Percentiles rank a stretch among this genome's conserved stretches.
Evolutionary conservation across 2,888 invertebrate species (phyloP).

Genomic region (Rotaria magnacalcarata): DNA sequence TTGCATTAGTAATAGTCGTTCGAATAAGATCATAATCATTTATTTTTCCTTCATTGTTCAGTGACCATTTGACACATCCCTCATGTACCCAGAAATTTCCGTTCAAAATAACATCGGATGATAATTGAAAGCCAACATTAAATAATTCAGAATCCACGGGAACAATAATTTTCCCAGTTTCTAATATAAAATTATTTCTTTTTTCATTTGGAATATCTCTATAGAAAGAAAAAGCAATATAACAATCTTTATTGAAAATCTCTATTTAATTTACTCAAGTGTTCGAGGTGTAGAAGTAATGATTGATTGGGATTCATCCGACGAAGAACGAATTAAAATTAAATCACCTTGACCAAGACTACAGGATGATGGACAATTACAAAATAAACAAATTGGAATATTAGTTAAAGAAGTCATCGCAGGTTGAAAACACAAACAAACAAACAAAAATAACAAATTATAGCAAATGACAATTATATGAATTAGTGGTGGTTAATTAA

Average conservation of each 20-base stretch:
- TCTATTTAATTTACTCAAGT: background rate
- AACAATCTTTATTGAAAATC: too few relatives aligned
- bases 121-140: background rate
- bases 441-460: background rate
- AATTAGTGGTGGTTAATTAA: background rate
- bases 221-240: background rate
- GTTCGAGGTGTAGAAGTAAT: background rate
- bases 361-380: background rate
- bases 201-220: constrained; percentile 12
- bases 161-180: background rate
- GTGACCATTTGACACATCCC: background rate
- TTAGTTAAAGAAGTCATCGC: background rate
- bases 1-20: background rate
- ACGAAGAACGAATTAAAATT: background rate
- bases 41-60: background rate
- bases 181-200: constrained; percentile 18
- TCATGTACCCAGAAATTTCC: constrained; percentile 27
- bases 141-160: constrained; percentile 22
- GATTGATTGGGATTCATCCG: background rate
- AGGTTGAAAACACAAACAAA: background rate
- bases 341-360: constrained; percentile 32
- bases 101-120: too few relatives aligned
- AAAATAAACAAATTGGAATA: constrained; percentile 28
- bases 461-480: background rate
- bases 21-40: background rate